A percentile compares a stretch with the other conserved stretches of the same genome.
These are phyloP conservation scores for Nematolebias whitei DNA, from an alignment of 2,113 vertebrate genomes.

Conservation along the genomic window DNA sequence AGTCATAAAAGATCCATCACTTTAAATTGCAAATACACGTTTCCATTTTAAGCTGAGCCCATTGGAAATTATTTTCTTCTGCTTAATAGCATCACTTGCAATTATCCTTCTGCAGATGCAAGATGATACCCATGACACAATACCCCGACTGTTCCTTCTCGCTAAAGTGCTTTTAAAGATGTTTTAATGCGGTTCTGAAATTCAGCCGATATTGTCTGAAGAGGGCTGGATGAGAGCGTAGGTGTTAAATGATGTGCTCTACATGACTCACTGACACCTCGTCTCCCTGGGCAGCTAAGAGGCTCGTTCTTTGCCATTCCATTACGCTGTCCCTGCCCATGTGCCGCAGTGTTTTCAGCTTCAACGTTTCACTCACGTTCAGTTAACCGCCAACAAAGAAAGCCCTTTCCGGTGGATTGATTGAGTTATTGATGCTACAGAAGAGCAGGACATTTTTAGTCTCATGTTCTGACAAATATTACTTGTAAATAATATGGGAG, in stretches of 20 bases:
- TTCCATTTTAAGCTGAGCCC: slow-evolving; percentile 54
- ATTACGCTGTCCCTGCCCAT: slow-evolving; percentile 33
- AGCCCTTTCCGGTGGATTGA: slow-evolving; percentile 36
- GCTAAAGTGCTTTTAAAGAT: slow-evolving; percentile 69
- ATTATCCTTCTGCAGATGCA: slow-evolving; percentile 62
- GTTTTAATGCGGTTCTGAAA: slow-evolving; percentile 71
- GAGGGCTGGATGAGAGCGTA: slow-evolving; percentile 65
- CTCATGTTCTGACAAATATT: slow-evolving; percentile 4
- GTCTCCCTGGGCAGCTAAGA: slow-evolving; percentile 68
- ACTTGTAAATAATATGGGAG: slow-evolving; percentile 8
- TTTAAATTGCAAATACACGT: slow-evolving; percentile 67
- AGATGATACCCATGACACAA: slow-evolving; percentile 60
- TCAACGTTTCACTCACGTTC: slow-evolving; percentile 29
- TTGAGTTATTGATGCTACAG: slow-evolving; percentile 26
- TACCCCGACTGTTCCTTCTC: slow-evolving; percentile 34
- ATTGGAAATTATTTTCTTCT: slow-evolving; percentile 47
- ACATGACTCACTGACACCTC: slow-evolving; percentile 66
- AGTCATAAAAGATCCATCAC: slow-evolving; percentile 26
- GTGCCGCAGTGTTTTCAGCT: slow-evolving; percentile 16
- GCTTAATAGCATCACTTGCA: slow-evolving; percentile 62
- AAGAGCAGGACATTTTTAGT: slow-evolving; percentile 19
- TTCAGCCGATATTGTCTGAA: slow-evolving; percentile 66
- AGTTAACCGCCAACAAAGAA: slow-evolving; percentile 24
- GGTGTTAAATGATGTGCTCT: slow-evolving; percentile 69
- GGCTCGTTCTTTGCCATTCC: slow-evolving; percentile 61